Base-by-base conservation (phyloP, 2,113 vertebrate genomes). In the Puffinus mauretanicus region DNA sequence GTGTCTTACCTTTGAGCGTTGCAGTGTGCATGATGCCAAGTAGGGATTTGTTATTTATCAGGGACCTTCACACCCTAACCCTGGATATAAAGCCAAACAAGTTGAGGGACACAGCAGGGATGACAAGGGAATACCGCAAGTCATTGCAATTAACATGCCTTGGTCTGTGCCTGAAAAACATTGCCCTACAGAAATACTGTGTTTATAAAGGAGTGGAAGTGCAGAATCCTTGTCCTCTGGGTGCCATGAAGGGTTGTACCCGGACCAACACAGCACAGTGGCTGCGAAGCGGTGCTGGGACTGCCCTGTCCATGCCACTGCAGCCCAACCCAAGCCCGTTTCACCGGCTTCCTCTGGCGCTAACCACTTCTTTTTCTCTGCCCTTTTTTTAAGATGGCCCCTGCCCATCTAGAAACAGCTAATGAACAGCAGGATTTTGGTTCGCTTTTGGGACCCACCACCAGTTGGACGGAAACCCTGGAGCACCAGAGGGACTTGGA, bases 221-320 rank as follows among this genome's bases (percentile, higher is more conserved):
- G 36, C 54, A 62, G 83, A 38, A n/a, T 42, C n/a, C 42, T 82
- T 47, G 16, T 51, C 25, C 25, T 72, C 20, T 55, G 25, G 12
- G 8, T 42, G 18, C 34, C 17, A 1, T 16, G n/a, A 42, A 13
- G n/a, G 30, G 19, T 30, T 79, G 62, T 67, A 30, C 9, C 20
- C 2, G 0, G 75, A 21, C 12, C 47, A 40, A 26, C 30, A 34
- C 29, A 60, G 13, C 0, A 5, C 20, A 62, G 62, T 15, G 62
- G 9, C 34, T 78, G 36, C 9, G 6, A 27, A 89, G 44, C 1
- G 3, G 36, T 58, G 12, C 61, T 89, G 90, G 13, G 25, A 15
- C 24, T 70, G 46, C 30, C 46, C 21, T 13, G 4, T 7, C 27
- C 32, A 60, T 46, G n/a, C 25, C 34, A 12, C 30, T 0, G 0